phyloP scores from a whole-genome alignment of 2,113 vertebrate genomes.

The Salvelinus alpinus region DNA sequence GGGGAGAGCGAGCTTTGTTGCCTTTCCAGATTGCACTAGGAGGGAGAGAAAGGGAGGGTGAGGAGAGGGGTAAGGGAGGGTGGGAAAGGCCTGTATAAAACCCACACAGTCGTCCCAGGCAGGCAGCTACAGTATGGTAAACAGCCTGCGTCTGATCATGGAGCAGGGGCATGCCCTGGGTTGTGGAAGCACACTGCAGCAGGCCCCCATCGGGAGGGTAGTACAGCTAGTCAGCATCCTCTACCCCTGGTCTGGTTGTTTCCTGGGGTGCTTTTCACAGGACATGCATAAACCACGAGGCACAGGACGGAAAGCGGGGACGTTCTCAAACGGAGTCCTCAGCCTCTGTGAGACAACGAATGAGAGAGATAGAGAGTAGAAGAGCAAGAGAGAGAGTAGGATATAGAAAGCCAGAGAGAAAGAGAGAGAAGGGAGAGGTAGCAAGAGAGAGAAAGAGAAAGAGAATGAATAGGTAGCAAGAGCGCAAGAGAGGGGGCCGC shows the following conservation, averaged over 20 bases:
- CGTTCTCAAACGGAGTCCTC: too few relatives aligned
- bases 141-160: constrained; percentile 26
- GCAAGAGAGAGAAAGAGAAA: too few relatives aligned
- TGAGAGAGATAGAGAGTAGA: too few relatives aligned
- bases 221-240: too few relatives aligned
- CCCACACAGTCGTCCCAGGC: background rate
- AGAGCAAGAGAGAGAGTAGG: too few relatives aligned
- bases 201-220: background rate
- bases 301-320: too few relatives aligned
- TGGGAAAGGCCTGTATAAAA: background rate
- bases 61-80: background rate
- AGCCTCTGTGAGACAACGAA: too few relatives aligned
- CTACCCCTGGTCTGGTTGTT: too few relatives aligned
- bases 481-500: background rate
- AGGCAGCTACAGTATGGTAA: background rate
- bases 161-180: constrained; percentile 16
- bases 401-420: constrained; percentile 6
- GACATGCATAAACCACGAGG: too few relatives aligned
- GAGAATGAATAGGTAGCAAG: too few relatives aligned
- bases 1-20: constrained; percentile 50
- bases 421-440: background rate
- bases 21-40: constrained; percentile 33
- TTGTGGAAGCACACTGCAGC: background rate
- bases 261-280: background rate
- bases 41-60: too few relatives aligned